A percentile compares a stretch with the other conserved stretches of the same genome.
Evolutionary conservation across 1,140 invertebrate genomes (phyloP).

Genomic region (Brachystomella parvula): DNA sequence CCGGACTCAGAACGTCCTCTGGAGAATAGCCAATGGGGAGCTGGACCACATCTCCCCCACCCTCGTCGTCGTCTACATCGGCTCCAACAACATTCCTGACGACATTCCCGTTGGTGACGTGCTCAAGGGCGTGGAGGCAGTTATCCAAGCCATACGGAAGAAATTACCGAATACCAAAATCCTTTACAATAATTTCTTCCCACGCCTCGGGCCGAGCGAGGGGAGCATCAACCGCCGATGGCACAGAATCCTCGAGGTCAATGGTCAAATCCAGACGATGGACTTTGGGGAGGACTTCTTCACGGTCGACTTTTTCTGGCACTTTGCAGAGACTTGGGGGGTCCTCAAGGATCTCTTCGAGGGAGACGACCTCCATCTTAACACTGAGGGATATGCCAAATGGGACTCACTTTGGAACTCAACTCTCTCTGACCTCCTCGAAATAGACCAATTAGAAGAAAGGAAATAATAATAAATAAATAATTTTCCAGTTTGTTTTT

Average conservation of each 20-base stretch:
- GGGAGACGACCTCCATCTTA: neutral
- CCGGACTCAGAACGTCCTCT: slow-evolving; percentile 51
- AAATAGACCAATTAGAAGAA: neutral
- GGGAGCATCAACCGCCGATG: neutral
- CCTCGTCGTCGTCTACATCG: slow-evolving; percentile 17
- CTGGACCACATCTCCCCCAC: slow-evolving; percentile 49
- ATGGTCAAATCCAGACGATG: neutral
- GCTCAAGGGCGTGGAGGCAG: neutral
- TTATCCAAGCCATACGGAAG: neutral
- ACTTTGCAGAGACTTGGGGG: neutral
- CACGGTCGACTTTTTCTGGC: neutral
- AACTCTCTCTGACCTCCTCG: neutral
- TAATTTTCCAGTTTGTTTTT: too few relatives aligned
- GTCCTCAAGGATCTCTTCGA: neutral
- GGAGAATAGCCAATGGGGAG: slow-evolving; percentile 52
- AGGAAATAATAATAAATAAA: too few relatives aligned
- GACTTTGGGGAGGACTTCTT: neutral
- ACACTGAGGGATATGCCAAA: neutral
- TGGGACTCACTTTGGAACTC: neutral
- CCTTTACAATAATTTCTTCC: neutral
- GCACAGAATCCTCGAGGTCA: neutral
- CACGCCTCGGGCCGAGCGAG: neutral
- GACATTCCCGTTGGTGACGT: neutral
- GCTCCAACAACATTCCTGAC: slow-evolving; percentile 16
- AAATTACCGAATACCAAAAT: neutral